Evolutionary conservation across 2,888 invertebrate genomes (phyloP).

Genomic region (Xanthia icteritia): DNA sequence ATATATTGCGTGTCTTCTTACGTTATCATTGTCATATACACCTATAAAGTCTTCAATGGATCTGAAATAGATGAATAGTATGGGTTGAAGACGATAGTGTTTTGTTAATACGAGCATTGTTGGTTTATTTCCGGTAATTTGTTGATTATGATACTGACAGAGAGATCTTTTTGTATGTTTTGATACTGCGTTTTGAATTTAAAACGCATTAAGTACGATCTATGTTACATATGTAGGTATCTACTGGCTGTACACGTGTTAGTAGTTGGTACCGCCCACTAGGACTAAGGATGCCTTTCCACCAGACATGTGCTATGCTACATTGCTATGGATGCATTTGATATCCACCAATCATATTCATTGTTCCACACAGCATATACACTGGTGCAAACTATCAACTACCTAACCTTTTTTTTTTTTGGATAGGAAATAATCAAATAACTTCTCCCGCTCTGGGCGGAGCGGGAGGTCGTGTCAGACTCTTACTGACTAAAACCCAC

Average conservation of each 20-base stretch:
- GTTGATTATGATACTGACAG: slow-evolving; percentile 18
- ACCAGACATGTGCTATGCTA: too few species aligned
- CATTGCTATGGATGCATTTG: too few species aligned
- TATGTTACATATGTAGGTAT: neutral
- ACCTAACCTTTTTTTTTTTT: too few species aligned
- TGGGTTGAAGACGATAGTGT: slow-evolving; percentile 5
- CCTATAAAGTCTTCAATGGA: slow-evolving; percentile 12
- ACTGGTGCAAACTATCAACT: too few species aligned
- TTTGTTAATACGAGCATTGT: slow-evolving; percentile 25
- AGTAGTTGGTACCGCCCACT: neutral
- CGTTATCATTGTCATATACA: neutral
- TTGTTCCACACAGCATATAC: too few species aligned
- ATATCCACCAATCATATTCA: too few species aligned
- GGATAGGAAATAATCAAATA: too few species aligned
- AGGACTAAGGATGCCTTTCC: too few species aligned
- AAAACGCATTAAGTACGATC: slow-evolving; percentile 25
- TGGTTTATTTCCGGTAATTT: slow-evolving; percentile 22
- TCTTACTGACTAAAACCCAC: too few species aligned
- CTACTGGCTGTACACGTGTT: neutral
- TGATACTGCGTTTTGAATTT: slow-evolving; percentile 15
- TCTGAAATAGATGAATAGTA: neutral
- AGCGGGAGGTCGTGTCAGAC: too few species aligned
- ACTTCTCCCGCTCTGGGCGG: too few species aligned
- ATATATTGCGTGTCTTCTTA: slow-evolving; percentile 11
- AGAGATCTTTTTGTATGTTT: slow-evolving; percentile 22